Evolutionary conservation across 2,797 vertebrate species (phyloP).

Genomic region (Cyprinella venusta): DNA sequence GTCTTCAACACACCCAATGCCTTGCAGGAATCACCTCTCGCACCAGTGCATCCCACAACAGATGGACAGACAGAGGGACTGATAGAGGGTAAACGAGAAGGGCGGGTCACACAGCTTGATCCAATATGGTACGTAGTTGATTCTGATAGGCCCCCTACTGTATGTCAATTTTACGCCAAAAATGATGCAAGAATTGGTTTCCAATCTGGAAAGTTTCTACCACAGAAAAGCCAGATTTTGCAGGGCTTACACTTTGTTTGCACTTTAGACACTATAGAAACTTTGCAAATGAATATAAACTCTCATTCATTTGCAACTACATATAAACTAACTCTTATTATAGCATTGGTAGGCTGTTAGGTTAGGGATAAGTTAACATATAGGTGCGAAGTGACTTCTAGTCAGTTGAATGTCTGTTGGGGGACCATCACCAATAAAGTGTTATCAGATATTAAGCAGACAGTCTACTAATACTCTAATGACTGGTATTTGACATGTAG

Average conservation of each 20-base stretch:
- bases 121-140: slow-evolving; percentile 7
- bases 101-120: slow-evolving; percentile 25
- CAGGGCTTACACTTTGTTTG: not conserved
- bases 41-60: slow-evolving; percentile 23
- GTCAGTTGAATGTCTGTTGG: not conserved
- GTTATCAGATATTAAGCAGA: not conserved
- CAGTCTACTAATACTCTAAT: not conserved
- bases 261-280: not conserved
- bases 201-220: not conserved
- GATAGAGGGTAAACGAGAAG: slow-evolving; percentile 49
- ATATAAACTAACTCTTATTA: not conserved
- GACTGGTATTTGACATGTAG: not conserved
- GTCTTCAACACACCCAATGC: not conserved
- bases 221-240: not conserved
- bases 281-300: not conserved
- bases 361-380: not conserved
- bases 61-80: slow-evolving; percentile 46
- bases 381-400: not conserved
- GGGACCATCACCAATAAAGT: not conserved
- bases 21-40: slow-evolving; percentile 16
- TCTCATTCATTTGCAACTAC: not conserved
- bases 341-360: not conserved
- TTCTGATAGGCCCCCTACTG: not conserved
- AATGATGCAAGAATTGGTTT: not conserved
- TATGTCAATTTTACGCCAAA: not conserved